phyloP scores from a whole-genome alignment of 2,888 invertebrate species.

The Poecilobothrus nobilitatus region DNA sequence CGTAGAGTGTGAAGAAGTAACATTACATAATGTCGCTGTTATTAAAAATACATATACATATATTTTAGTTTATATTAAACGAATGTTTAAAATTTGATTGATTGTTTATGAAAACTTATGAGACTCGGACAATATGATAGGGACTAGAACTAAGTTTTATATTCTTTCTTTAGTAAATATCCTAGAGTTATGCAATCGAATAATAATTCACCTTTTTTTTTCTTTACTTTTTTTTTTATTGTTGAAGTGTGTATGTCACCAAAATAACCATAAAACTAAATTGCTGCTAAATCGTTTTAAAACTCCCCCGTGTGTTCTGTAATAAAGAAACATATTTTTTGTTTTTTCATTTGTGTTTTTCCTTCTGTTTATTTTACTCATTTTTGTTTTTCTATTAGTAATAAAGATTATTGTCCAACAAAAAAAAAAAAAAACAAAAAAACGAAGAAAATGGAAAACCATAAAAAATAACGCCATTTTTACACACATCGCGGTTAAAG shows the following conservation, averaged over 20 bases:
- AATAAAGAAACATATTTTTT: neutral
- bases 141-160: too few species aligned
- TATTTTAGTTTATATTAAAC: too few species aligned
- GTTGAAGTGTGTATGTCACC: neutral
- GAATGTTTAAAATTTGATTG: too few species aligned
- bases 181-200: too few species aligned
- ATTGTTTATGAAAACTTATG: too few species aligned
- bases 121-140: too few species aligned
- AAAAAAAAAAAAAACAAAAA: neutral
- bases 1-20: too few species aligned
- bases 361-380: too few species aligned
- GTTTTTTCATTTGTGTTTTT: neutral
- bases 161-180: too few species aligned
- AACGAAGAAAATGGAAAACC: neutral
- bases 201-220: too few species aligned
- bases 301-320: slow-evolving; percentile 1
- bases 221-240: neutral
- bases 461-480: neutral
- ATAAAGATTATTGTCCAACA: neutral
- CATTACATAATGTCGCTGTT: too few species aligned
- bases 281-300: slow-evolving; percentile 2
- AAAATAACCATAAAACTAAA: neutral
- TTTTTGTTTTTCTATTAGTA: neutral
- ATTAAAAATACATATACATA: too few species aligned
- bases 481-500: neutral